These are phyloP conservation scores for Nixonia krombeini DNA, from an alignment of 1,140 invertebrate species.

Conservation along the genomic window DNA sequence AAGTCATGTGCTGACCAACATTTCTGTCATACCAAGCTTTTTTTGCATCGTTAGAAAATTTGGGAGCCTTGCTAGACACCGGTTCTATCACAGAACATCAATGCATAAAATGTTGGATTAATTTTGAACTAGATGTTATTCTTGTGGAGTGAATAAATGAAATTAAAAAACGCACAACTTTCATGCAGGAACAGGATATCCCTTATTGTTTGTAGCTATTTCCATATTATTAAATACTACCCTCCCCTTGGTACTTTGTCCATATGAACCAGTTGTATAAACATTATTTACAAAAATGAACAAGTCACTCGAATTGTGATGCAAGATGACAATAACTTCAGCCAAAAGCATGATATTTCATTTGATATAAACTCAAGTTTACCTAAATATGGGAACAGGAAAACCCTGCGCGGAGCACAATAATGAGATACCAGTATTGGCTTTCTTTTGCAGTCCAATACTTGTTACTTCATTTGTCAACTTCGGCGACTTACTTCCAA, in stretches of 20 bases:
- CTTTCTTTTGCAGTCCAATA: conserved; percentile 63
- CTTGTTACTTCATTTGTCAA: conserved; percentile 69
- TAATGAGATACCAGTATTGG: conserved; percentile 52
- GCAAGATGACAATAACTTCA: background rate
- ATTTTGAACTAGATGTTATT: too few species aligned
- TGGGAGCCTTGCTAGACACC: conserved; percentile 76
- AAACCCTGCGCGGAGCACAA: conserved; percentile 66
- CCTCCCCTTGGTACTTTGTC: too few species aligned
- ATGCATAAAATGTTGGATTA: background rate
- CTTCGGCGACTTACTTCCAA: conserved; percentile 73
- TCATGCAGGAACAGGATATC: too few species aligned
- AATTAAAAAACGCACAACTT: too few species aligned
- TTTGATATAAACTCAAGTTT: conserved; percentile 32
- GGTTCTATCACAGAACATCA: conserved; percentile 71
- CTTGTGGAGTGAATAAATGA: too few species aligned
- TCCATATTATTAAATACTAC: too few species aligned
- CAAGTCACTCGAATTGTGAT: conserved; percentile 38
- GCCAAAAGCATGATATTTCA: too few species aligned
- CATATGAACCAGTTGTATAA: background rate
- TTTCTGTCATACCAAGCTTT: conserved; percentile 58
- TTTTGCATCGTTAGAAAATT: conserved; percentile 74
- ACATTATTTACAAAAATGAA: background rate
- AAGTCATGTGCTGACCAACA: conserved; percentile 57
- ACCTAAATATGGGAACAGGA: conserved; percentile 65
- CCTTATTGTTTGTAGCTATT: too few species aligned